Base-by-base conservation (phyloP, 1,140 invertebrate species). In the Aphaenogaster floridana region DNA sequence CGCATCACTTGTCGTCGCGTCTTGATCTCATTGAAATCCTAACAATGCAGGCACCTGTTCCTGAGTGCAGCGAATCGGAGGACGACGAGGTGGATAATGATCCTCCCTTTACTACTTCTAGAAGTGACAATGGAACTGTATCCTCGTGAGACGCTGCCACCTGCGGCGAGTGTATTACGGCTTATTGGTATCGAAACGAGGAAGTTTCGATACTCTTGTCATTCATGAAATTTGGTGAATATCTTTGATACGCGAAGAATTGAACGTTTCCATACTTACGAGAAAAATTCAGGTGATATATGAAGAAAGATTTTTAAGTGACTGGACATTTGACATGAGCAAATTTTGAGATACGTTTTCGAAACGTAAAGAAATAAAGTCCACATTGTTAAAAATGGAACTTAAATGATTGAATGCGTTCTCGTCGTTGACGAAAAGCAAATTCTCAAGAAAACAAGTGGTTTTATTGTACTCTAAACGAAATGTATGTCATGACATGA, bases 21-120 rank as follows among this genome's bases (percentile, higher is more conserved):
- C 42, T 0, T 15, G n/a, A 39, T 36, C n/a, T 74, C 52, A 34
- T 21, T 17, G 28, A 66, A 42, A n/a, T 36, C 6, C 17, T 39
- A 48, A 79, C 59, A 71, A 89, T 78, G 57, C 66, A 21, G 36
- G 54, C 50, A 28, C 45, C 17, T 57, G 42, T 52, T 42, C n/a
- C 5, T 1, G 64, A 59, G 64, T 88, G 52, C 11, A 17, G 50
- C 5, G 74, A 89, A 9, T 80, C 74, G 34, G 87, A 76, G 2
- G 74, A 89, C 3, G 87, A 89, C n/a, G 88, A 89, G 0, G 69
- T 76, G 63, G 76, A 89, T 84, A 45, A 63, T 21, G 50, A 89
- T 74, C 54, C 50, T 50, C 13, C 45, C 21, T 45, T 48, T 28
- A 39, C 45, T 36, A 28, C 39, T 34, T 34, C 17, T 66, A 68